Base-by-base conservation (phyloP, 2,113 vertebrate genomes). In the Chauna torquata region DNA sequence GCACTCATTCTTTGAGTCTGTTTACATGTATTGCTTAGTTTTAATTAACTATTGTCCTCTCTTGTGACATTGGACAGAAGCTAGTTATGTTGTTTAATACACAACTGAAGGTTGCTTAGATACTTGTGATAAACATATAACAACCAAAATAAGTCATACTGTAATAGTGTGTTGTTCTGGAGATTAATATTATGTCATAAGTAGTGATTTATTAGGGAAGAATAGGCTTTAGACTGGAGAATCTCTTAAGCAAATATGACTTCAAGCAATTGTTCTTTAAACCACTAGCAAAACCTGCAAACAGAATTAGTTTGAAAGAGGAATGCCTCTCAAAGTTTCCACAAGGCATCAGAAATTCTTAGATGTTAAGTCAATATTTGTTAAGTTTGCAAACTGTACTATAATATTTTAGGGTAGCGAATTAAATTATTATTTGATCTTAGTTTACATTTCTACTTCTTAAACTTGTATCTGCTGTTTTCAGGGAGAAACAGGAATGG, bases 401-500 rank as follows among this genome's bases (percentile, higher is more conserved):
- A 20, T 8, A 55, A 6, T 40, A 59, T 82, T 72, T 84, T 44
- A 79, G 75, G 15, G 5, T 23, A 85, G 18, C 4, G 66, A 40
- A 71, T 65, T 49, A 42, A 94, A 72, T 9, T 72, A 9, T 72
- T 59, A 32, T 2, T 68, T 65, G 9, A 32, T 66, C 16, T 62
- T 64, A 70, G 24, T 74, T 70, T 59, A 86, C 94, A 40, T 90
- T 95, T 34, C 86, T 75, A 18, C 19, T 83, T 93, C n/a, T 92
- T 55, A 65, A 57, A 28, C 14, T 94, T 80, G 1, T 54, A 79
- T 55, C 25, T 72, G 7, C 77, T 92, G 1, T 94, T 98, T 97
- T 95, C 95, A 99, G 99, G 99, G 99, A 78, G 98, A 99, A 94
- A 97, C 54, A 92, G 99, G 99, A 86, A 54, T 96, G 93, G 96